These are phyloP conservation scores for Torymus tubicola DNA, from an alignment of 2,888 invertebrate genomes.

Conservation along the genomic window DNA sequence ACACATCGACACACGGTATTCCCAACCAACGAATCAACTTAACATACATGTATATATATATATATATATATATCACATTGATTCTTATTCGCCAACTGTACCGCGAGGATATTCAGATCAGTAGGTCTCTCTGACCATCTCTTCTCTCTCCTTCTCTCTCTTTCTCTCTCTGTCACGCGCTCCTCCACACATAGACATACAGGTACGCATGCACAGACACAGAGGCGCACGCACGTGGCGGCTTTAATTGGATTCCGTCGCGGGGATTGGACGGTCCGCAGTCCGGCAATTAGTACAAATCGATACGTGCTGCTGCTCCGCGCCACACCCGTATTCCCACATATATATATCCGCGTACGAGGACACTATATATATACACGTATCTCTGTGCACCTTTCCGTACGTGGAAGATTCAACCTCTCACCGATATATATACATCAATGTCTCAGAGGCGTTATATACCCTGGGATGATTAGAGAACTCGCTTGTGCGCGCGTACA, in stretches of 20 bases:
- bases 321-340: not conserved
- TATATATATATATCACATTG: slow-evolving; percentile 22
- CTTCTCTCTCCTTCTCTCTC: not conserved
- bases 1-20: too few species aligned
- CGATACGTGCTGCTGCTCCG: slow-evolving; percentile 7
- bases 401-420: too few species aligned
- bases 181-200: too few species aligned
- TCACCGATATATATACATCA: not conserved
- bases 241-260: slow-evolving; percentile 41
- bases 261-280: slow-evolving; percentile 3
- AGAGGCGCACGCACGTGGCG: not conserved
- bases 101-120: slow-evolving; percentile 25
- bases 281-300: slow-evolving; percentile 42
- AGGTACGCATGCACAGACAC: too few species aligned
- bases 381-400: too few species aligned
- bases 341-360: too few species aligned
- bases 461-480: slow-evolving; percentile 1
- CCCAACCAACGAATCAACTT: not conserved
- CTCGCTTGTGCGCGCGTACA: not conserved
- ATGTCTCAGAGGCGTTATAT: too few species aligned
- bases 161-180: not conserved
- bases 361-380: too few species aligned
- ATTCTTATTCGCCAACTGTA: not conserved
- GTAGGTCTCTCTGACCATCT: not conserved
- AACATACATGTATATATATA: too few species aligned